These are phyloP conservation scores for Morelia viridis DNA, from an alignment of 2,797 vertebrate genomes.

Conservation along the genomic window DNA sequence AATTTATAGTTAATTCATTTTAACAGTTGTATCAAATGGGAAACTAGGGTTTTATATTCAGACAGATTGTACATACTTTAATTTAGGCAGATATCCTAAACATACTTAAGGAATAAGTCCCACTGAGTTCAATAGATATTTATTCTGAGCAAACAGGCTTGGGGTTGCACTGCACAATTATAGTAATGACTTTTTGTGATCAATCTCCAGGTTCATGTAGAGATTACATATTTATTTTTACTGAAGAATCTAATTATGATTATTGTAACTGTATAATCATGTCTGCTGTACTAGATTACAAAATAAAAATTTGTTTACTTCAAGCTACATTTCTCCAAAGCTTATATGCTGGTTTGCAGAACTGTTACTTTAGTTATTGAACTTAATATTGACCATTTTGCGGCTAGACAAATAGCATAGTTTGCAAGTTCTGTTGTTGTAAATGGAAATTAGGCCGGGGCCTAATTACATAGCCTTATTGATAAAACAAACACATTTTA, in stretches of 20 bases:
- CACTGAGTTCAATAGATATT: not conserved
- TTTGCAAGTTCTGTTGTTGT: not conserved
- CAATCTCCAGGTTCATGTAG: not conserved
- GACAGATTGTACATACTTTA: slow-evolving; percentile 36
- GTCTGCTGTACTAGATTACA: not conserved
- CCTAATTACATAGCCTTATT: not conserved
- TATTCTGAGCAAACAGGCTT: not conserved
- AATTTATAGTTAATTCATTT: slow-evolving; percentile 39
- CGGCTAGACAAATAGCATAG: not conserved
- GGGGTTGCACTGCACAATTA: slow-evolving; percentile 14
- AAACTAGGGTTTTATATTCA: slow-evolving; percentile 57
- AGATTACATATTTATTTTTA: not conserved
- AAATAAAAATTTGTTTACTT: slow-evolving; percentile 32
- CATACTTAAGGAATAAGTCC: not conserved
- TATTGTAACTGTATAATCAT: not conserved
- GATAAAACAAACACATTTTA: not conserved
- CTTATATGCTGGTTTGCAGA: slow-evolving; percentile 3
- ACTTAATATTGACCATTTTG: not conserved
- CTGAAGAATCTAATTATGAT: not conserved
- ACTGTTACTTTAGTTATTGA: not conserved
- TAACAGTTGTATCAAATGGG: slow-evolving; percentile 59
- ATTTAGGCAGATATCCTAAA: slow-evolving; percentile 4
- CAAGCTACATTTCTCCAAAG: slow-evolving; percentile 23
- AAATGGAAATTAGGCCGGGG: not conserved
- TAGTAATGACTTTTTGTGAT: slow-evolving; percentile 14